Conservation (phyloP, 2,797 vertebrate species). For the Anguilla anguilla region DNA sequence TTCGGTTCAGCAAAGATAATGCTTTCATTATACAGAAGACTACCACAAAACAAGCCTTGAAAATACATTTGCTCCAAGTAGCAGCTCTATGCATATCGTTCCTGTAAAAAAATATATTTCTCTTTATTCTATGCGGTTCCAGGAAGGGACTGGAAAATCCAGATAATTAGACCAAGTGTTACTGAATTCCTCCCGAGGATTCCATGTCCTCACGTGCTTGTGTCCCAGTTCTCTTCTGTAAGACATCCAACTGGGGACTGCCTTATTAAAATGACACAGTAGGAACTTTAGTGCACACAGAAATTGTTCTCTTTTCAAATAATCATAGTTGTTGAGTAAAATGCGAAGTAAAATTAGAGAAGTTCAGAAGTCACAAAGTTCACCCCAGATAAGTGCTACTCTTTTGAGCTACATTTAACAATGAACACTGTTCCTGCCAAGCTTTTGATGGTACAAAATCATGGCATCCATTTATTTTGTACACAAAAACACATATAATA, state of each 20-base stretch:
- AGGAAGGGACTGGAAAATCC: constrained; percentile 6
- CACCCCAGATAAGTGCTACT: background rate
- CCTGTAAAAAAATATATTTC: background rate
- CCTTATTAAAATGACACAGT: background rate
- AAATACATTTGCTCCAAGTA: background rate
- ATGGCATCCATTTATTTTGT: background rate
- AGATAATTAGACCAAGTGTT: background rate
- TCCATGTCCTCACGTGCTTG: background rate
- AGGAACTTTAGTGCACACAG: background rate
- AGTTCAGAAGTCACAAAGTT: background rate
- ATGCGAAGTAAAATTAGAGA: background rate
- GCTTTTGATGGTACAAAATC: background rate
- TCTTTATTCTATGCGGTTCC: background rate
- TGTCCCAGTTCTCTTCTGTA: background rate
- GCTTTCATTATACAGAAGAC: background rate
- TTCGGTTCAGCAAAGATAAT: background rate
- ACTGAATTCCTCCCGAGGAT: constrained; percentile 2
- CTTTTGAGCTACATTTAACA: background rate
- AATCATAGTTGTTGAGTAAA: background rate
- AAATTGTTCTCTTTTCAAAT: background rate
- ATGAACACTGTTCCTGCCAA: background rate
- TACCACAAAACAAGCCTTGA: constrained; percentile 1
- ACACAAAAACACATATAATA: background rate
- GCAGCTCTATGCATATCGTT: background rate
- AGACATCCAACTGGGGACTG: background rate